These are phyloP conservation scores for Galerucella nymphaeae DNA, from an alignment of 2,888 invertebrate species.

Conservation along the genomic window DNA sequence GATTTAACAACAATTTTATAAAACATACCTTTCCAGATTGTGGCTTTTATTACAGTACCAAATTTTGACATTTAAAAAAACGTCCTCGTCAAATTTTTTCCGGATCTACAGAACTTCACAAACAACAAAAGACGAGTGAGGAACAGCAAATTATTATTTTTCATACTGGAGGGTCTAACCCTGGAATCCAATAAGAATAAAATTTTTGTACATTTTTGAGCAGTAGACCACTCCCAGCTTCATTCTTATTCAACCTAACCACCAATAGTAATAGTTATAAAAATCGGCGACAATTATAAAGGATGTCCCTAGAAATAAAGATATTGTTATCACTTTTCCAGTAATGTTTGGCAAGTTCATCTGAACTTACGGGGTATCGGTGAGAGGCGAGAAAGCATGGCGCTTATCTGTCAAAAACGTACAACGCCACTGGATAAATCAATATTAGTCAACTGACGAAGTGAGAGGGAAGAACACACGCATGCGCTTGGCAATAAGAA, in stretches of 20 bases:
- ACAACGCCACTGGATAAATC: too few relatives aligned
- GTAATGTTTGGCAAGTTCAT: too few relatives aligned
- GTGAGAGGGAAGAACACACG: too few relatives aligned
- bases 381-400: too few relatives aligned
- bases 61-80: conserved; percentile 5
- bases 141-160: conserved; percentile 17
- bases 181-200: conserved; percentile 11
- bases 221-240: conserved; percentile 37
- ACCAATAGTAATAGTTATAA: conserved; percentile 1
- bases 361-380: too few relatives aligned
- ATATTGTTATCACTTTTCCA: too few relatives aligned
- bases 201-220: conserved; percentile 40
- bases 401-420: too few relatives aligned
- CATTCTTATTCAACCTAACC: background rate
- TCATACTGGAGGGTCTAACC: conserved; percentile 21
- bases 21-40: background rate
- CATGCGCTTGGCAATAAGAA: too few relatives aligned
- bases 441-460: too few relatives aligned
- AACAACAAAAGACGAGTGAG: background rate
- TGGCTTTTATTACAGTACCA: background rate
- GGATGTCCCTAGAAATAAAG: background rate
- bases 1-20: background rate
- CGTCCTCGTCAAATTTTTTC: background rate
- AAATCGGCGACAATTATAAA: background rate
- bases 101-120: conserved; percentile 4